phyloP scores from a whole-genome alignment of 2,888 invertebrate genomes.

The Hipparchia sbordonii region DNA sequence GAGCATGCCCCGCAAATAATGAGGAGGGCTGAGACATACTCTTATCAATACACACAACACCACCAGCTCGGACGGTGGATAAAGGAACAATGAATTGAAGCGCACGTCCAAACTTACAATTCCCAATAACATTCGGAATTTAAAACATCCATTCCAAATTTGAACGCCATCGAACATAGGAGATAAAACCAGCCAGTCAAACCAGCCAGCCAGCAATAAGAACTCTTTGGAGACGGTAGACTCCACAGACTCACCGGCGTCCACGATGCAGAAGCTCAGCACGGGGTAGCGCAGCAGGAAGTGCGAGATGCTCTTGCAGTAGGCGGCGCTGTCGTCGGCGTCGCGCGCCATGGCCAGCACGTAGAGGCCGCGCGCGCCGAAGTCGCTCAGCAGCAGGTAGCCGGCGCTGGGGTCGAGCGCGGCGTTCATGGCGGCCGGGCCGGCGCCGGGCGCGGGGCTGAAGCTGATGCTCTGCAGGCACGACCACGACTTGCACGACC shows the following conservation, averaged over 20 bases:
- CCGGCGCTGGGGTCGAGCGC: conserved; percentile 92
- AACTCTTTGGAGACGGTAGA: too few species aligned
- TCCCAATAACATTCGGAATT: too few species aligned
- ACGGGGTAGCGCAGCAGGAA: conserved; percentile 94
- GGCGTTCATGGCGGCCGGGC: conserved; percentile 85
- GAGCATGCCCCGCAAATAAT: too few species aligned
- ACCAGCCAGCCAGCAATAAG: not conserved
- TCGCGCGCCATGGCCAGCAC: conserved; percentile 86
- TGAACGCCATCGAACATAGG: too few species aligned
- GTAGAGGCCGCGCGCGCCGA: conserved; percentile 85
- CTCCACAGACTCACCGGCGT: conserved; percentile 81
- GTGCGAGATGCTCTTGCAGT: conserved; percentile 90
- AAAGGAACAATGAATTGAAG: too few species aligned
- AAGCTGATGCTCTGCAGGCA: conserved; percentile 95
- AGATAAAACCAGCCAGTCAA: not conserved
- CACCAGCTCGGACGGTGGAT: too few species aligned
- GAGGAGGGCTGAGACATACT: too few species aligned
- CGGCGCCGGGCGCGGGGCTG: conserved; percentile 70
- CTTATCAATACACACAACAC: too few species aligned
- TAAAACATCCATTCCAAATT: too few species aligned
- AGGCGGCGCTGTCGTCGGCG: conserved; percentile 81
- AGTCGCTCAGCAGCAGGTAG: conserved; percentile 94
- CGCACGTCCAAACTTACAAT: too few species aligned
- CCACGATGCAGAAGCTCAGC: conserved; percentile 93
- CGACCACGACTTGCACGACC: conserved; percentile 97